Base-by-base conservation (phyloP, 2,113 vertebrate species). In the Lagenorhynchus albirostris region DNA sequence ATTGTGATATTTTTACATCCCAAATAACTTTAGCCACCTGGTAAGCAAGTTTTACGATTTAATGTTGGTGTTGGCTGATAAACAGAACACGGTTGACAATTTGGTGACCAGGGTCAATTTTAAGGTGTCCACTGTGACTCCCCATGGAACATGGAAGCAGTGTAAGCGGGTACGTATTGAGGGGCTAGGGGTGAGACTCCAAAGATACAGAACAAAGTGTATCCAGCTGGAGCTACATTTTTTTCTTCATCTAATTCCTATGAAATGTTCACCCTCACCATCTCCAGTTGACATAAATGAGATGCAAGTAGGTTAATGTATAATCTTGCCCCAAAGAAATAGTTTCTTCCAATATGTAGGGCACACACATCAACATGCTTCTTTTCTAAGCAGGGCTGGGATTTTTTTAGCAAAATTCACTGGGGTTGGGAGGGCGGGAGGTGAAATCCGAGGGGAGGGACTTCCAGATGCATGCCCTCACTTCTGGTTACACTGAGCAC, bases 291-390 rank as follows among this genome's bases (percentile, higher is more conserved):
- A 92, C 82, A 92, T 31, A 81, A 88, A 92, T 93, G 86, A 94
- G 87, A 90, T 87, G 91, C 92, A 96, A 97, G 92, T 81, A 96
- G 65, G 79, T 95, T 97, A 92, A 94, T 73, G 88, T 84, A 63
- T 81, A 84, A 95, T 87, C 80, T 92, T 89, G 94, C 70, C 89
- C 94, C 87, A 55, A 93, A 96, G 79, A 80, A 63, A 84, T 0
- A 47, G 65, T 41, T 21, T 68, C 74, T 74, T 73, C 85, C 1
- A 2, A 26, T 47, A 70, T 25, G 87, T 80, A 70, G 92, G 92
- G 79, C 87, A 50, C 41, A 65, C 31, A 50, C 74, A 53, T 53
- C 50, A 9, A 58, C 79, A 77, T 26, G 5, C 71, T 21, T 62
- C 55, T 81, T 63, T 77, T 55, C 58, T 44, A 47, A 81, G 63